A percentile compares a stretch with the other conserved stretches of the same genome.
phyloP scores from a whole-genome alignment of 1,140 invertebrate genomes.

The Drosophila cardini region DNA sequence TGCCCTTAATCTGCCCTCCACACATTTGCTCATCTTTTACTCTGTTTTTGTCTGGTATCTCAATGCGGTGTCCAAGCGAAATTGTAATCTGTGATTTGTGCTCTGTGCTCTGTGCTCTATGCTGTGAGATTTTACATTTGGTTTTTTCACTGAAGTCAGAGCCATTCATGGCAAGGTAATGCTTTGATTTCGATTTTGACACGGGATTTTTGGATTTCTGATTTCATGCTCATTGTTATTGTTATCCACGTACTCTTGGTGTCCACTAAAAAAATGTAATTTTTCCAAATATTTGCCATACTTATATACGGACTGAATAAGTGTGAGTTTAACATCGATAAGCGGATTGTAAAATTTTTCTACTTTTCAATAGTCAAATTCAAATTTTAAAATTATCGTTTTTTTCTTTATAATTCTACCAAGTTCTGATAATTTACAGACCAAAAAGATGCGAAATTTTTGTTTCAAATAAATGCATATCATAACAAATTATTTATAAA shows the following conservation, averaged over 20 bases:
- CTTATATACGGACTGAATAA: background rate
- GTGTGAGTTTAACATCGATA: background rate
- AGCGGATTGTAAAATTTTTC: background rate
- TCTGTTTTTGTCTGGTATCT: slow-evolving; percentile 17
- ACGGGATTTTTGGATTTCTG: slow-evolving; percentile 7
- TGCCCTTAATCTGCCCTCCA: background rate
- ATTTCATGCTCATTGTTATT: slow-evolving; percentile 21
- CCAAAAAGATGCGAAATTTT: too few species aligned
- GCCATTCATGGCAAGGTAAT: slow-evolving; percentile 31
- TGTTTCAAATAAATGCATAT: background rate
- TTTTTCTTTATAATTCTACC: background rate
- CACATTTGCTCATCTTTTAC: slow-evolving; percentile 13
- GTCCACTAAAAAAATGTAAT: background rate
- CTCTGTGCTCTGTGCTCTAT: slow-evolving; percentile 46
- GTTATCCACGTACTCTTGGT: slow-evolving; percentile 3
- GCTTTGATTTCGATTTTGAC: slow-evolving; percentile 43
- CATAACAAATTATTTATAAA: slow-evolving; percentile 31
- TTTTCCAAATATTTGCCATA: background rate
- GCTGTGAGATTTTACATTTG: slow-evolving; percentile 27
- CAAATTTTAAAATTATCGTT: background rate
- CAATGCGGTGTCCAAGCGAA: slow-evolving; percentile 42
- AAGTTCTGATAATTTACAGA: background rate
- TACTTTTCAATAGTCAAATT: too few species aligned
- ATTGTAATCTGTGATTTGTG: slow-evolving; percentile 60
- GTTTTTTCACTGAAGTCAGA: background rate